Conservation (phyloP, 2,888 invertebrate species). For the Melangyna quadrimaculata region DNA sequence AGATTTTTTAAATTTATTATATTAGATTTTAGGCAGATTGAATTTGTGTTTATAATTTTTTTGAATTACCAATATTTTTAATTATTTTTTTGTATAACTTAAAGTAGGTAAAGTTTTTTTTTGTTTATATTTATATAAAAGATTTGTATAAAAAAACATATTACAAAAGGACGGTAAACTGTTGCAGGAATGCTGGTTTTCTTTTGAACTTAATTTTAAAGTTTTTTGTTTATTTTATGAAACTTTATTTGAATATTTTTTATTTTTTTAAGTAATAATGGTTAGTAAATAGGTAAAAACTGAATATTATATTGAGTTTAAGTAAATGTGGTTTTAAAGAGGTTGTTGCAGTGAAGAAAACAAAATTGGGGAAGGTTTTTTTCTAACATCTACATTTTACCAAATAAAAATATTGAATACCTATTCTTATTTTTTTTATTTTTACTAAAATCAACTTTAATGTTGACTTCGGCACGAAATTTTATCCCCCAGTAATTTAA, state of each 20-base stretch:
- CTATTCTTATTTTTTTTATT: too few relatives aligned
- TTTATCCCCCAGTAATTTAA: background rate
- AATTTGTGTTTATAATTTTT: background rate
- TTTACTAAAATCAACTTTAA: background rate
- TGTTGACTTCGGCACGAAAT: background rate
- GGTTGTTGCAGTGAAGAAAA: background rate
- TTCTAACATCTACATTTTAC: too few relatives aligned
- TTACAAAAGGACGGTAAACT: constrained; percentile 72
- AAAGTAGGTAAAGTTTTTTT: constrained; percentile 6
- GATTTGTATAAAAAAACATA: constrained; percentile 58
- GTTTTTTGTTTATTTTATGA: background rate
- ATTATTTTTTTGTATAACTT: constrained; percentile 5
- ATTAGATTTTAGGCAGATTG: background rate
- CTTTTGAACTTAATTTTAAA: constrained; percentile 31
- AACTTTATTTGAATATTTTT: background rate
- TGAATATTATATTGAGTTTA: background rate
- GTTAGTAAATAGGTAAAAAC: background rate
- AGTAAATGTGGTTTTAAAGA: background rate
- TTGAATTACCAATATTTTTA: constrained; percentile 7
- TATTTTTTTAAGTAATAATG: background rate
- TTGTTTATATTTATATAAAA: constrained; percentile 29
- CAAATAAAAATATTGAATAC: too few relatives aligned
- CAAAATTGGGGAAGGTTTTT: too few relatives aligned
- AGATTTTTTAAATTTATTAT: constrained; percentile 33
- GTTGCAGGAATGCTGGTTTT: constrained; percentile 63